Evolutionary conservation across 2,797 vertebrate species (phyloP).

Genomic region (Lacerta bilineata): DNA sequence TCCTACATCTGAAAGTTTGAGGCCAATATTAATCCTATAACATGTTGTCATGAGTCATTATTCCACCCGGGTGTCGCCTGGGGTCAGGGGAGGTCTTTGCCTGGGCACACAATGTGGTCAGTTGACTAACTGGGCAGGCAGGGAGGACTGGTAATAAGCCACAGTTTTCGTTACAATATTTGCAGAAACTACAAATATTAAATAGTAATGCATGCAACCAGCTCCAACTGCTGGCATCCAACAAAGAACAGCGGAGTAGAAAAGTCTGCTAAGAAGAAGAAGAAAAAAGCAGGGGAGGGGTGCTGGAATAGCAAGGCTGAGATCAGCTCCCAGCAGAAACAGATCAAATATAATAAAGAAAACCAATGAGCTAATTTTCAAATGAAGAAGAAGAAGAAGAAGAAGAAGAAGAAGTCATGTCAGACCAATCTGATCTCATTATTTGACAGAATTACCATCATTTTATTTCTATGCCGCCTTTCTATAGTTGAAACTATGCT

Average conservation of each 20-base stretch:
- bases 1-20: no score
- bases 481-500: no score
- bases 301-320: slow-evolving; percentile 49
- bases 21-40: no score
- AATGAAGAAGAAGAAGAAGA: neutral
- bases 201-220: slow-evolving; percentile 71
- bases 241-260: slow-evolving; percentile 71
- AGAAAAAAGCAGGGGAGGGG: slow-evolving; percentile 43
- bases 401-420: no score
- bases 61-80: no score
- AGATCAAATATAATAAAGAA: slow-evolving; percentile 45
- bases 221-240: slow-evolving; percentile 67
- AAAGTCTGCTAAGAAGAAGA: slow-evolving; percentile 50
- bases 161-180: slow-evolving; percentile 72
- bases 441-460: no score
- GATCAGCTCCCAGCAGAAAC: slow-evolving; percentile 39
- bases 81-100: no score
- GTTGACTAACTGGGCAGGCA: slow-evolving; percentile 44
- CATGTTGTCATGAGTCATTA: no score
- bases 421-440: no score
- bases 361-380: slow-evolving; percentile 23
- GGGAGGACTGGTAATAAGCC: slow-evolving; percentile 57
- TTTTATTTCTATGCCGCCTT: no score
- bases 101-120: slow-evolving; percentile 44
- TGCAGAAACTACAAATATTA: slow-evolving; percentile 69